Conservation (phyloP, 2,797 vertebrate genomes). For the Tympanoctomys barrerae region DNA sequence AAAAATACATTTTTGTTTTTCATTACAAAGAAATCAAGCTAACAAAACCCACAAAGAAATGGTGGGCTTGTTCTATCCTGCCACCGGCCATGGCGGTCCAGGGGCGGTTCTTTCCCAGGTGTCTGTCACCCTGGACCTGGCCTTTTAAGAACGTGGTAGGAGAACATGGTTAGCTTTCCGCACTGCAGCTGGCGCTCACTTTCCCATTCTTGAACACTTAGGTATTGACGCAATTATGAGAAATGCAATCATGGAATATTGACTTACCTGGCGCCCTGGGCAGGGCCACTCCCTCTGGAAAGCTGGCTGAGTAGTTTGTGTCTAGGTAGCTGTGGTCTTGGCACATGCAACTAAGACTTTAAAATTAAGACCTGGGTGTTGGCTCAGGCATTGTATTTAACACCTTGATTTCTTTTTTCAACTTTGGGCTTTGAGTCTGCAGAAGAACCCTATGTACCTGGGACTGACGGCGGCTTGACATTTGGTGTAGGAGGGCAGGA, state of each 20-base stretch:
- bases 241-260: not conserved
- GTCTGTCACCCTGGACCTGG: not conserved
- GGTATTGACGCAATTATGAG: not conserved
- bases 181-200: not conserved
- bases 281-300: not conserved
- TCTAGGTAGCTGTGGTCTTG: not conserved
- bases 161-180: not conserved
- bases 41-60: not conserved
- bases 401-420: constrained; percentile 9
- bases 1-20: not conserved
- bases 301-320: not conserved
- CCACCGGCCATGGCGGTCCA: not conserved
- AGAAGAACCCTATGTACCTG: not conserved
- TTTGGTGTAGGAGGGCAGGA: not conserved
- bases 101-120: not conserved
- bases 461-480: not conserved
- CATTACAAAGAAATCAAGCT: constrained; percentile 26
- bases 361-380: not conserved
- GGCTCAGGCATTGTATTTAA: not conserved
- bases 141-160: not conserved
- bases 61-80: not conserved
- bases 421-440: not conserved
- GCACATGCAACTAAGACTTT: not conserved
- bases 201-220: not conserved
- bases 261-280: not conserved